Percentiles rank a stretch among this genome's conserved stretches.
Conservation (phyloP, 2,888 invertebrate species). For the Erebia epiphron region DNA sequence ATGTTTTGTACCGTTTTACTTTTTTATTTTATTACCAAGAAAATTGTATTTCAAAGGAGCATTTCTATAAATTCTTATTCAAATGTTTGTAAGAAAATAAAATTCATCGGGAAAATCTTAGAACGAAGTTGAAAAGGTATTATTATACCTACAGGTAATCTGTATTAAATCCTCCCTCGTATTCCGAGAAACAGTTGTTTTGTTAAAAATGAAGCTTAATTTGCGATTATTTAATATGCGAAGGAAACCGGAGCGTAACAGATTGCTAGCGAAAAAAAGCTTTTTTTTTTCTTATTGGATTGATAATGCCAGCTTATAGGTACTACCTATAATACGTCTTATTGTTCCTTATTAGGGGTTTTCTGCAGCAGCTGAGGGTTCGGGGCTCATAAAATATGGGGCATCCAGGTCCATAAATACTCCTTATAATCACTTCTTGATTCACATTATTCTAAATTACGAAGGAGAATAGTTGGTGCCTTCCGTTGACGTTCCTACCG, state of each 20-base stretch:
- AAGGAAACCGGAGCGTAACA: constrained; percentile 12
- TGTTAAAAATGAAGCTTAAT: constrained; percentile 22
- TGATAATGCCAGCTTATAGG: constrained; percentile 2
- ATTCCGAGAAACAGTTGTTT: constrained; percentile 18
- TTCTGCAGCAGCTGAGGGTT: no score
- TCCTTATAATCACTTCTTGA: no score
- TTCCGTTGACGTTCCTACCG: no score
- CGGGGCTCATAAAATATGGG: no score
- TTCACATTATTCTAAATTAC: no score
- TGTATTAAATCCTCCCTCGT: constrained; percentile 12
- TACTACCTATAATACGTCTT: no score
- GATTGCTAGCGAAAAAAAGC: constrained; percentile 7
- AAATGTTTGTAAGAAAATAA: background rate
- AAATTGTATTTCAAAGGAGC: background rate
- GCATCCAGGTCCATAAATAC: no score
- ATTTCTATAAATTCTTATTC: background rate
- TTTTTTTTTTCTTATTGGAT: constrained; percentile 13
- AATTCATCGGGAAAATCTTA: constrained; percentile 5
- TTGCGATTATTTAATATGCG: constrained; percentile 20
- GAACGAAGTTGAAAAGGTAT: constrained; percentile 11
- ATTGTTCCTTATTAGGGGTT: no score
- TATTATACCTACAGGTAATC: constrained; percentile 1
- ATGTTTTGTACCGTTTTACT: no score
- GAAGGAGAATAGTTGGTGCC: no score
- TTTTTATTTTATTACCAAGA: background rate